These are phyloP conservation scores for Aselliscus stoliczkanus DNA, from an alignment of 2,797 vertebrate genomes.

Conservation along the genomic window DNA sequence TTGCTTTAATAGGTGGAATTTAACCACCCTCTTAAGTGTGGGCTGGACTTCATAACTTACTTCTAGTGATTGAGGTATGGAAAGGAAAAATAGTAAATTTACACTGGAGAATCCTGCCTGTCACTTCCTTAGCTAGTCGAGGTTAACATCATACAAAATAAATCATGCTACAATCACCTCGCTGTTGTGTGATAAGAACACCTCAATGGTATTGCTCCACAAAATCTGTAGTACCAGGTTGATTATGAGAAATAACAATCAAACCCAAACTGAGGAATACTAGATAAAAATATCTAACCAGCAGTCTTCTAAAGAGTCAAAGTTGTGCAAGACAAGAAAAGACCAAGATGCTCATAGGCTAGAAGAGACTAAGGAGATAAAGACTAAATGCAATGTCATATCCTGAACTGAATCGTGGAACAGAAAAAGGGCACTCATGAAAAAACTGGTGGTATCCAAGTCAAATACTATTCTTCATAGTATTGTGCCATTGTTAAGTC, in stretches of 20 bases:
- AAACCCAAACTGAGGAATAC: not conserved
- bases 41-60: not conserved
- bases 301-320: not conserved
- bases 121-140: not conserved
- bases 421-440: rapidly evolving
- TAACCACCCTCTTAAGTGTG: not conserved
- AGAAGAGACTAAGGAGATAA: not conserved
- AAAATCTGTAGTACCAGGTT: not conserved
- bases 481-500: not conserved
- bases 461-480: not conserved
- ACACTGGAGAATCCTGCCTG: not conserved
- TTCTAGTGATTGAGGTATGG: not conserved
- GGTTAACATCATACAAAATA: not conserved
- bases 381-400: not conserved
- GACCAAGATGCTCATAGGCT: not conserved
- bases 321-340: not conserved
- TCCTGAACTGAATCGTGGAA: not conserved
- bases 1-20: not conserved
- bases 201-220: not conserved
- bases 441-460: not conserved
- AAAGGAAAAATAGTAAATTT: not conserved
- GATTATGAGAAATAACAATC: not conserved
- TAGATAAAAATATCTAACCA: not conserved
- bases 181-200: not conserved
- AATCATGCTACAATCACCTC: not conserved